phyloP scores from a whole-genome alignment of 35 echinoderm and acorn worm genomes.

The Eucidaris tribuloides region DNA sequence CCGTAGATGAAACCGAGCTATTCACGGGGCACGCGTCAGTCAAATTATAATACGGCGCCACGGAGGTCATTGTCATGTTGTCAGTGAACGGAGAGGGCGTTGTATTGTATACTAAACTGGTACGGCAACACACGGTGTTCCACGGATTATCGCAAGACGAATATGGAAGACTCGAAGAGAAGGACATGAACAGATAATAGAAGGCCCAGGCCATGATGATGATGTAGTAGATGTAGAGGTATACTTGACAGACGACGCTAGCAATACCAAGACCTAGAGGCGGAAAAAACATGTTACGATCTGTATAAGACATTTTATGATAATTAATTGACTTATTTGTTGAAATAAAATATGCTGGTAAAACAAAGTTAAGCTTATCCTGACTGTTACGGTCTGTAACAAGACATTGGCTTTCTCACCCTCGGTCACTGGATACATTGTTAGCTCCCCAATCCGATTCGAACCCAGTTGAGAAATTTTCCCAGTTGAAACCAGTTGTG shows the following conservation, averaged over 20 bases:
- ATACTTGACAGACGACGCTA: conserved; percentile 39
- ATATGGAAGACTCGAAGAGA: conserved; percentile 69
- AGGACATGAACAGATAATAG: conserved; percentile 87
- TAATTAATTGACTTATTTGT: too few species aligned
- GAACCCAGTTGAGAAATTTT: too few species aligned
- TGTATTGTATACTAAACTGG: background rate
- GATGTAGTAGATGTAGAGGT: conserved; percentile 69
- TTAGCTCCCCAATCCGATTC: too few species aligned
- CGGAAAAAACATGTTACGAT: background rate
- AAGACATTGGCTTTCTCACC: too few species aligned
- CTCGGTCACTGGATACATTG: too few species aligned
- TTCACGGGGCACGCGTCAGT: background rate
- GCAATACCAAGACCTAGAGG: conserved; percentile 74
- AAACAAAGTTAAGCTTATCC: too few species aligned
- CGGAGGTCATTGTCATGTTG: background rate
- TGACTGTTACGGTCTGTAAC: too few species aligned
- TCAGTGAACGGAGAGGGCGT: background rate
- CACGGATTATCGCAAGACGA: conserved; percentile 67
- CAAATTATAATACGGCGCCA: background rate
- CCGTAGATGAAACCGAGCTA: background rate
- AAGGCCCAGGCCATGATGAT: conserved; percentile 81
- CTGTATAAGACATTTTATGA: too few species aligned
- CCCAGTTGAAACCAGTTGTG: too few species aligned
- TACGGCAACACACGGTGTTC: conserved; percentile 49
- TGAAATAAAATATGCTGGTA: too few species aligned